A percentile compares a stretch with the other conserved stretches of the same genome.
phyloP scores from a whole-genome alignment of 2,888 invertebrate species.

The Hydrotaea diabolus region DNA sequence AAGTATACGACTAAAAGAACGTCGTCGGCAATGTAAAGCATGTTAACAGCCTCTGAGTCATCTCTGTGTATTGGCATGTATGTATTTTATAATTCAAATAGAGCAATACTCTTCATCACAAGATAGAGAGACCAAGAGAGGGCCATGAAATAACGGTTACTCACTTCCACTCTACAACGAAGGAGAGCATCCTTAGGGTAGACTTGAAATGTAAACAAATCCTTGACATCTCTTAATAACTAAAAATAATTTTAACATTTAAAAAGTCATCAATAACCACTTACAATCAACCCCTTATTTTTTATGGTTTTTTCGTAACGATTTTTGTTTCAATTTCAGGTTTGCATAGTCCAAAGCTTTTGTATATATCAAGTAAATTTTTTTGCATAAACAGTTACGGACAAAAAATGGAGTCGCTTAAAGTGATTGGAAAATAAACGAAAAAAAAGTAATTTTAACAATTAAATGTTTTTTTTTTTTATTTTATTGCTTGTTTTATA shows the following conservation, averaged over 20 bases:
- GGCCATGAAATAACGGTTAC: constrained; percentile 29
- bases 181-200: background rate
- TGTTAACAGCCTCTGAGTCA: constrained; percentile 37
- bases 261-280: too few relatives aligned
- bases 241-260: too few relatives aligned
- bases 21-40: constrained; percentile 42
- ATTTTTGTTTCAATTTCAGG: background rate
- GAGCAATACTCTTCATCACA: background rate
- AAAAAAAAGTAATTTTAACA: too few relatives aligned
- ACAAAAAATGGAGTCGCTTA: too few relatives aligned
- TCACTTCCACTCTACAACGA: constrained; percentile 47
- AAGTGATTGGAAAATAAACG: too few relatives aligned
- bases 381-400: background rate
- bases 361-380: background rate
- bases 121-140: constrained; percentile 11
- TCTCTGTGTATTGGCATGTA: constrained; percentile 39
- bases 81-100: constrained; percentile 17
- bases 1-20: constrained; percentile 65
- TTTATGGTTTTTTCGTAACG: background rate
- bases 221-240: too few relatives aligned
- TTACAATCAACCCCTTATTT: background rate
- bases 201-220: constrained; percentile 29
- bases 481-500: too few relatives aligned
- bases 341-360: background rate
- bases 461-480: too few relatives aligned